phyloP scores from a whole-genome alignment of 2,797 vertebrate species.

The Acomys russatus region DNA sequence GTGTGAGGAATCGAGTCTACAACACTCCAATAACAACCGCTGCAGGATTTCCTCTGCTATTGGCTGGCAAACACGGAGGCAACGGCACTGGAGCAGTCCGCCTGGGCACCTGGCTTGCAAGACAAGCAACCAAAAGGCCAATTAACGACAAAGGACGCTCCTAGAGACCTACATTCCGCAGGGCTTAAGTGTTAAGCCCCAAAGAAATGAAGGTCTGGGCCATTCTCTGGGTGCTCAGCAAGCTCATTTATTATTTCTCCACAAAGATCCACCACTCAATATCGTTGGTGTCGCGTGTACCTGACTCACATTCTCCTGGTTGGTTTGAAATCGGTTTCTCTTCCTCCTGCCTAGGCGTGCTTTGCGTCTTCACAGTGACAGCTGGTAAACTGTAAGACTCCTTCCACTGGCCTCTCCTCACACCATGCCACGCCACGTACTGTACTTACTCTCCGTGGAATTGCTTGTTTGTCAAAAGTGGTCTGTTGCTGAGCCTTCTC shows the following conservation, averaged over 20 bases:
- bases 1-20: constrained; percentile 49
- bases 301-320: neutral
- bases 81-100: constrained; percentile 4
- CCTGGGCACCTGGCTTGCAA: constrained; percentile 7
- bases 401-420: neutral
- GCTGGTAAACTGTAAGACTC: neutral
- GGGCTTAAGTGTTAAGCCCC: constrained; percentile 60
- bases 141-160: constrained; percentile 81
- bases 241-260: constrained; percentile 61
- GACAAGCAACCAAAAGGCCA: constrained; percentile 69
- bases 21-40: constrained; percentile 60
- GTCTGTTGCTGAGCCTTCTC: constrained; percentile 1
- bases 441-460: neutral
- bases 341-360: neutral
- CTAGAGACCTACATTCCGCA: constrained; percentile 74
- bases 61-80: constrained; percentile 80
- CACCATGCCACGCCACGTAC: no score
- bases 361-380: neutral
- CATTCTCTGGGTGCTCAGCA: neutral
- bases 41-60: constrained; percentile 62
- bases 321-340: neutral
- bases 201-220: constrained; percentile 59
- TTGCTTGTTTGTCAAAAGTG: neutral
- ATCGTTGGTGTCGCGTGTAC: neutral
- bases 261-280: constrained; percentile 15